Conservation (phyloP, 2,113 vertebrate genomes). For the Pluvialis apricaria region DNA sequence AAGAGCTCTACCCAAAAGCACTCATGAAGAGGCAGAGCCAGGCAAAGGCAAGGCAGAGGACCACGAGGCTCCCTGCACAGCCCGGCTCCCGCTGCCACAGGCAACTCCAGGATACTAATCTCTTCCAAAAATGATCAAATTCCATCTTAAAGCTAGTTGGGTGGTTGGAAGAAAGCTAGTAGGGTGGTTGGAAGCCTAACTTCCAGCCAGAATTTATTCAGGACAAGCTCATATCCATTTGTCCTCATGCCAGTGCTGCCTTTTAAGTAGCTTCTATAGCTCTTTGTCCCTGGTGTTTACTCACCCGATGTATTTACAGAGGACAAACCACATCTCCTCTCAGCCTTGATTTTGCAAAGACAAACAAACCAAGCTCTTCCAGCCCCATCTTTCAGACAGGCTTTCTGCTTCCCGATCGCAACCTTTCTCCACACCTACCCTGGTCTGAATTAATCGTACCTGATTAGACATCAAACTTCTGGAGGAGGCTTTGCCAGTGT, state of each 20-base stretch:
- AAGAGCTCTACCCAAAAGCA: not conserved
- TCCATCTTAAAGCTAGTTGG: not conserved
- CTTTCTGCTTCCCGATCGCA: not conserved
- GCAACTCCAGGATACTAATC: not conserved
- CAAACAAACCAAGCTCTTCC: constrained; percentile 2
- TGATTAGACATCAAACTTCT: not conserved
- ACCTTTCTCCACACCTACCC: not conserved
- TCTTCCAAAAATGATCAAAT: not conserved
- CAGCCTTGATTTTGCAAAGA: constrained; percentile 16
- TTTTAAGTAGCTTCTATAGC: not conserved
- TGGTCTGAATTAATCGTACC: not conserved
- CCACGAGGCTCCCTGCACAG: not conserved
- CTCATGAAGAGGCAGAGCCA: not conserved
- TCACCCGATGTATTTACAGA: not conserved
- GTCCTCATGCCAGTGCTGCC: not conserved
- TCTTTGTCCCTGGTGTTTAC: constrained; percentile 12
- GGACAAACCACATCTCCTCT: not conserved
- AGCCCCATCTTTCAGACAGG: not conserved
- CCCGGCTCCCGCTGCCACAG: not conserved
- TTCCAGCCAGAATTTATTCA: not conserved
- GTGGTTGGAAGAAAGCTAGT: not conserved
- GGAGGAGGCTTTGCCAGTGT: not conserved
- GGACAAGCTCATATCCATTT: not conserved
- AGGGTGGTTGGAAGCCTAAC: not conserved
- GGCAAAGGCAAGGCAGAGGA: not conserved